These are phyloP conservation scores for Cryptocephalus primarius DNA, from an alignment of 2,888 invertebrate species.

Conservation along the genomic window DNA sequence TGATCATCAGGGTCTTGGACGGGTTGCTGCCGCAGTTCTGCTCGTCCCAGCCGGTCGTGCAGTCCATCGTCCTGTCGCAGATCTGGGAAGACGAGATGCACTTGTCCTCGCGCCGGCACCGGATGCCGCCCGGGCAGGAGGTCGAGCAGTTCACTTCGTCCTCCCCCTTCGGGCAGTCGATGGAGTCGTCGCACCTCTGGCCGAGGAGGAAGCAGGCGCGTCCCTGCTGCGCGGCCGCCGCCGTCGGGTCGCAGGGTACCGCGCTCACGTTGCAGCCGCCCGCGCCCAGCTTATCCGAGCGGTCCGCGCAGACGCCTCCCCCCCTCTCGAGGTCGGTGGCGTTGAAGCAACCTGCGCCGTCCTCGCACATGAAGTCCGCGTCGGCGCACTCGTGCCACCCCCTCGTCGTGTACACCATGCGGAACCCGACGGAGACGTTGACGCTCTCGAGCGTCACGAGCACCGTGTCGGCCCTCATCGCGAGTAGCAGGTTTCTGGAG, in stretches of 20 bases:
- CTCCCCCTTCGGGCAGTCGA: conserved; percentile 11
- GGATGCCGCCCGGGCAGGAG: conserved; percentile 7
- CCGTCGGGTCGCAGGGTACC: conserved; percentile 4
- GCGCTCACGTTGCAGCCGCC: conserved; percentile 6
- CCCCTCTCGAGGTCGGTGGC: conserved; percentile 3
- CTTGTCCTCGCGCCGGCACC: conserved; percentile 9
- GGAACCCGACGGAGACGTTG: background rate
- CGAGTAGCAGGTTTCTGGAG: background rate
- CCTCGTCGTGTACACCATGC: conserved; percentile 1
- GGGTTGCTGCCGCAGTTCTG: conserved; percentile 3
- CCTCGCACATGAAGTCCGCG: conserved; percentile 10
- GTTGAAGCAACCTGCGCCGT: conserved; percentile 11
- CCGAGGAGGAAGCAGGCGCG: conserved; percentile 2
- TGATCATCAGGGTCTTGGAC: background rate
- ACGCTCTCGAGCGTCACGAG: background rate
- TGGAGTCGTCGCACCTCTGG: conserved; percentile 8
- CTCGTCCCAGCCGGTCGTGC: conserved; percentile 9
- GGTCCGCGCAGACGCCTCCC: conserved; percentile 9
- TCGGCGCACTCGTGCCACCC: conserved; percentile 4
- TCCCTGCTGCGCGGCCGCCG: conserved; percentile 1
- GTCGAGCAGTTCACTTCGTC: conserved; percentile 11
- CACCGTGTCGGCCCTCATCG: background rate
- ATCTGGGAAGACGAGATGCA: conserved; percentile 8
- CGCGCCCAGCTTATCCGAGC: conserved; percentile 9
- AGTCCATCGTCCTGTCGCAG: conserved; percentile 8